Evolutionary conservation across 2,888 invertebrate genomes (phyloP).

Genomic region (Parelbella ahira): DNA sequence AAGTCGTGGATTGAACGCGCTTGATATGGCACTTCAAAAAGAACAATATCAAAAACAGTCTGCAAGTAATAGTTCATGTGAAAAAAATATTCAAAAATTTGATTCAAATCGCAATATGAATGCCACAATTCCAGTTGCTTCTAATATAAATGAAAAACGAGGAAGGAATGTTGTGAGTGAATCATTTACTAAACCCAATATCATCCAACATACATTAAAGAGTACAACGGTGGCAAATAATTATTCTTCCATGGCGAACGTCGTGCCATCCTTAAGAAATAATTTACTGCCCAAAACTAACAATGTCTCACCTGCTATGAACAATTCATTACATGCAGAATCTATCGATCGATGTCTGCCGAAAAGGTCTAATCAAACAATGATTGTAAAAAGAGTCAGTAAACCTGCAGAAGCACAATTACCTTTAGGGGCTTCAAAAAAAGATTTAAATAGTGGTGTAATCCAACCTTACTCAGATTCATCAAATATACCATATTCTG

Average conservation of each 20-base stretch:
- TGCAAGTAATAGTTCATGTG: not conserved
- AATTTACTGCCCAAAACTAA: conserved; percentile 17
- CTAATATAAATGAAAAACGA: conserved; percentile 4
- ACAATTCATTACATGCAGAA: not conserved
- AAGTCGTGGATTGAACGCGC: conserved; percentile 55
- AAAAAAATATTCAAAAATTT: not conserved
- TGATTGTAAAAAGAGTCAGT: conserved; percentile 3
- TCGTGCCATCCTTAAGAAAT: conserved; percentile 34
- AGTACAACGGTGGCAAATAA: not conserved
- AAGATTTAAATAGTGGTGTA: not conserved
- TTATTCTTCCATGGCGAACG: not conserved
- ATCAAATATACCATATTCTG: conserved; percentile 58
- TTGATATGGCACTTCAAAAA: conserved; percentile 55
- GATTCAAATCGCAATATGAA: conserved; percentile 1
- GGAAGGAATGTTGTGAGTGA: not conserved
- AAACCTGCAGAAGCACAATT: conserved; percentile 7
- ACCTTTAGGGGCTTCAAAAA: not conserved
- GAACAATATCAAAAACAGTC: conserved; percentile 28
- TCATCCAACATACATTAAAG: not conserved
- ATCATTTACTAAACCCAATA: too few relatives aligned
- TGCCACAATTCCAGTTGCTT: not conserved
- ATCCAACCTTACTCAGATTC: conserved; percentile 36
- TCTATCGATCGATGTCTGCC: not conserved
- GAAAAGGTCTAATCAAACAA: conserved; percentile 6
- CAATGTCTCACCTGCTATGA: conserved; percentile 3